Evolutionary conservation across 2,113 vertebrate species (phyloP).

Genomic region (Gallinago media): DNA sequence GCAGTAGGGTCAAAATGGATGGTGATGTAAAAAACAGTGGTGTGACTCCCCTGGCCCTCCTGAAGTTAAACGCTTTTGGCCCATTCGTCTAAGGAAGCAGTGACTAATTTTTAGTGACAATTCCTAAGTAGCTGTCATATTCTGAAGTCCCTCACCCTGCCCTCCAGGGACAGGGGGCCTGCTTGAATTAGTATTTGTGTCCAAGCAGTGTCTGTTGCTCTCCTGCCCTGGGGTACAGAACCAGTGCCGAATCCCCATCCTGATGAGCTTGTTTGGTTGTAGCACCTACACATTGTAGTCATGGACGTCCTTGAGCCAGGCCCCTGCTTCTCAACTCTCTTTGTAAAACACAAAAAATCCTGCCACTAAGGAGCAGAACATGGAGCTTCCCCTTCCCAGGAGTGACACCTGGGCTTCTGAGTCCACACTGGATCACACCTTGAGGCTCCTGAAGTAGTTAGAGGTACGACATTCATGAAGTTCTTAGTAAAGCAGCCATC

Average conservation of each 20-base stretch:
- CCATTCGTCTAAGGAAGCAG: background rate
- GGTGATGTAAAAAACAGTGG: background rate
- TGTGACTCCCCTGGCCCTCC: background rate
- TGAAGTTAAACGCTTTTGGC: background rate
- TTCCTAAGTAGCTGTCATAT: constrained; percentile 26
- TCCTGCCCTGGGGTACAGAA: background rate
- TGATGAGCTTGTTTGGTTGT: background rate
- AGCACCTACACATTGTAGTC: background rate
- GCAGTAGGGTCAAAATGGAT: background rate
- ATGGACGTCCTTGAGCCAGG: background rate
- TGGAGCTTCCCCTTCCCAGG: background rate
- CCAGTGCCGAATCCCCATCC: accelerated
- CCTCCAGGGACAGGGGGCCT: background rate
- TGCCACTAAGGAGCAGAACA: background rate
- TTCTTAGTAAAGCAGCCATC: background rate
- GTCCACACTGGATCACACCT: background rate
- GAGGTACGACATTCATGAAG: background rate
- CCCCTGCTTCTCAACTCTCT: background rate
- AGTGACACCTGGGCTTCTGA: background rate
- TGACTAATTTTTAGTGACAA: constrained; percentile 29
- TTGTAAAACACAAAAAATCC: background rate
- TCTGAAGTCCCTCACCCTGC: background rate
- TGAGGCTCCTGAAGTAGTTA: background rate
- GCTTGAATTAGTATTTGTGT: background rate
- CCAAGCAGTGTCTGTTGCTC: background rate